phyloP scores from a whole-genome alignment of 2,888 invertebrate species.

The Uropetala carovei region DNA sequence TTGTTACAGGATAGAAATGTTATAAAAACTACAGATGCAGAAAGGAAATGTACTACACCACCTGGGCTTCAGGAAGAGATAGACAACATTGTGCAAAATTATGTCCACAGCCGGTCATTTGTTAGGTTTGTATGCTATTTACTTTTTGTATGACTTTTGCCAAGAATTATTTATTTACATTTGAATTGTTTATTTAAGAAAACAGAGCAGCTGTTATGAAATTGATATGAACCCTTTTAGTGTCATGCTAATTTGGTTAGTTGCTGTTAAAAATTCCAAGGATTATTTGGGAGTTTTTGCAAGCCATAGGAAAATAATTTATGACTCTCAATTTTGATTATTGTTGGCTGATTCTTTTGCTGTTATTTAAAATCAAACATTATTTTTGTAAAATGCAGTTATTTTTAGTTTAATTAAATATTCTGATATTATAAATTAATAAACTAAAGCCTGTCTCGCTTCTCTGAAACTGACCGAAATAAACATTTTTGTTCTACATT shows the following conservation, averaged over 20 bases:
- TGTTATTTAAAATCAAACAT: too few relatives aligned
- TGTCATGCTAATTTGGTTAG: neutral
- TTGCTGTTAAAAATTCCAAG: neutral
- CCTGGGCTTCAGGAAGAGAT: conserved; percentile 89
- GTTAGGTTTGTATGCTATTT: conserved; percentile 79
- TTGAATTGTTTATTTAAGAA: neutral
- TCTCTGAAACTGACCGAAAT: too few relatives aligned
- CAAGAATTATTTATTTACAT: conserved; percentile 40
- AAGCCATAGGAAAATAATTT: too few relatives aligned
- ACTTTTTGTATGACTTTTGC: conserved; percentile 46
- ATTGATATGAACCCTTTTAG: neutral
- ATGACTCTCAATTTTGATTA: too few relatives aligned
- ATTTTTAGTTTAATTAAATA: too few relatives aligned
- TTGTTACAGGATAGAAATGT: conserved; percentile 84
- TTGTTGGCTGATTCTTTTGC: too few relatives aligned
- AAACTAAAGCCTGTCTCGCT: too few relatives aligned
- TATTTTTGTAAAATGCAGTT: too few relatives aligned
- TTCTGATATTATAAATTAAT: too few relatives aligned
- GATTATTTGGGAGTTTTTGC: too few relatives aligned
- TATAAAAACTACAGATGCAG: conserved; percentile 92
- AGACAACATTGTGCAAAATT: conserved; percentile 82
- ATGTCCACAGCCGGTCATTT: conserved; percentile 88
- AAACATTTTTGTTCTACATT: too few relatives aligned
- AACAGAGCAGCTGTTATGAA: neutral
- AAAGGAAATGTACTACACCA: conserved; percentile 88